Conservation (phyloP, 2,113 vertebrate genomes). For the Spermophilus dauricus region DNA sequence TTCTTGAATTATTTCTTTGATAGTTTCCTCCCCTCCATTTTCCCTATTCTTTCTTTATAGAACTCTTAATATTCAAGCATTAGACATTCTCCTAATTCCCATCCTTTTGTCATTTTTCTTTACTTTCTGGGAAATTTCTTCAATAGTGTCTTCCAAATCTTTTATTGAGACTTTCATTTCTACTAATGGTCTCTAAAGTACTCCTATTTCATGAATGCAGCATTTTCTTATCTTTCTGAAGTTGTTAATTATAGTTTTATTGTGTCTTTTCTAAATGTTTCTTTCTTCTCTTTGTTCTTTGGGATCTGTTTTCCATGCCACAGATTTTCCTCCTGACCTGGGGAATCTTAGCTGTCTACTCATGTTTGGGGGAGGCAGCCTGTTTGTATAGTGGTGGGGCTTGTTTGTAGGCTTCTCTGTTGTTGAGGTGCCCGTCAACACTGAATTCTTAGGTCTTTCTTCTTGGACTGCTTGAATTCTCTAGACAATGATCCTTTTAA, state of each 20-base stretch:
- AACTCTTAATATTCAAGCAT: background rate
- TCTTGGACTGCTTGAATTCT: background rate
- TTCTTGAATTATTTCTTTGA: slow-evolving; percentile 37
- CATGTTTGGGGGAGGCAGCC: background rate
- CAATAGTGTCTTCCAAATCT: background rate
- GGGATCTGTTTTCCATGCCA: background rate
- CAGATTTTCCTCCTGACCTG: background rate
- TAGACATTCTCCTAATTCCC: background rate
- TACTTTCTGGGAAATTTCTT: slow-evolving; percentile 15
- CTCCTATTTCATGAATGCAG: background rate
- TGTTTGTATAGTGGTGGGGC: background rate
- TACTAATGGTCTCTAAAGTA: background rate
- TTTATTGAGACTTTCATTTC: background rate
- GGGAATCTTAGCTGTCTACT: background rate
- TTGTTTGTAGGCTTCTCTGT: background rate
- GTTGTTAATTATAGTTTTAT: background rate
- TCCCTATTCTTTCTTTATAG: background rate
- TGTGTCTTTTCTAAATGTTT: background rate
- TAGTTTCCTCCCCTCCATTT: background rate
- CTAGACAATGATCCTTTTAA: background rate
- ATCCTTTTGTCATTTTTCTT: background rate
- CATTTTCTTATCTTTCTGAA: background rate
- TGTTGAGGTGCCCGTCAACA: background rate
- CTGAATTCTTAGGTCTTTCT: background rate
- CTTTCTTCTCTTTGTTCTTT: background rate